Evolutionary conservation across 2,888 invertebrate species (phyloP), one percentile per base, ranked within the genome.

Genomic region (Mylabris sibirica): DNA sequence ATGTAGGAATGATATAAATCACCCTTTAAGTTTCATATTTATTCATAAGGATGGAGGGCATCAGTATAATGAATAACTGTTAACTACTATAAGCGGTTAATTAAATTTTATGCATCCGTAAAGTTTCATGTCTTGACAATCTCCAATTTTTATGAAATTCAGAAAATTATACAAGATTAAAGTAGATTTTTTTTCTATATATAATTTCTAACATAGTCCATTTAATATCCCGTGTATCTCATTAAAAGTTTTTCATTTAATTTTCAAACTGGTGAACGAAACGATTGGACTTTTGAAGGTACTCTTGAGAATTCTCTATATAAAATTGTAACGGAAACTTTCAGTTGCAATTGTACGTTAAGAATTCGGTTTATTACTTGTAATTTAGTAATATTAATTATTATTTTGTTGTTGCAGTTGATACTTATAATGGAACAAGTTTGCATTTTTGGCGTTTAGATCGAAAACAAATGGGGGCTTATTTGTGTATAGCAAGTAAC

Each of bases 401-500:
- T 38, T 38, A 1, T 3, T 38, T 14, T 38, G n/a, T 38, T 38
- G 12, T 83, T 82, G 14, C 85, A 91, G 92, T 90, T 77, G 92
- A 93, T 79, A 91, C 91, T 68, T 92, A 90, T 86, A 92, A 92
- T 77, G 96, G 95, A 74, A 91, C 91, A 72, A 87, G 88, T 70
- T 84, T 94, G 77, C 88, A 90, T 74, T 89, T 97, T 79, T 89
- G 92, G 87, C 91, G 93, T 72, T 89, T 96, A 78, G 94, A 95
- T 81, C 88, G 96, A 64, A 89, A 93, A 78, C 96, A 97, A 87
- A 96, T 96, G 93, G 96, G 96, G 44, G 92, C 94, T 35, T 96
- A 96, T 85, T 89, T 96, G 78, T 97, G 96, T 87, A 95, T 96
- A 79, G 96, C 96, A 14, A 93, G 92, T 80, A 97, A 97, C 83